phyloP scores from a whole-genome alignment of 2,113 vertebrate species.

The Syngnathus scovelli region DNA sequence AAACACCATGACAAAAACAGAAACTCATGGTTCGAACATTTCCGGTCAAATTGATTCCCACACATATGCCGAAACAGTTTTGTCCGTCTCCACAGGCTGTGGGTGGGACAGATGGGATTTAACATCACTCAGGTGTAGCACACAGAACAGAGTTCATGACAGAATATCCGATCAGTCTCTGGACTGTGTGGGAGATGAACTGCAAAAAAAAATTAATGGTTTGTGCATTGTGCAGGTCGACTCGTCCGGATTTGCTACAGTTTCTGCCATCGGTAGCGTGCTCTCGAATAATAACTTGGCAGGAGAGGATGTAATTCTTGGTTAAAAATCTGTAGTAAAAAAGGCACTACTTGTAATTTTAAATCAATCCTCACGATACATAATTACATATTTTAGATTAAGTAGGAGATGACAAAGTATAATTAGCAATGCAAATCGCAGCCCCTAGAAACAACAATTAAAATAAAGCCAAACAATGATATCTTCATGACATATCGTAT shows the following conservation, averaged over 20 bases:
- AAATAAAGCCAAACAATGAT: not conserved
- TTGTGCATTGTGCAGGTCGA: conserved; percentile 1
- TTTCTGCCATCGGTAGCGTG: not conserved
- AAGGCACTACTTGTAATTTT: too few relatives aligned
- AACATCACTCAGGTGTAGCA: conserved; percentile 22
- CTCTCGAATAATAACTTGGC: not conserved
- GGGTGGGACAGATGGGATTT: conserved; percentile 40
- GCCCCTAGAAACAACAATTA: not conserved
- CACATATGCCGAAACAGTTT: conserved; percentile 32
- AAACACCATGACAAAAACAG: conserved; percentile 3
- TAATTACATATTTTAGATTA: too few relatives aligned
- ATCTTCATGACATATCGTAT: not conserved
- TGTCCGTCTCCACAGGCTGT: conserved; percentile 38
- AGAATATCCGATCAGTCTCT: conserved; percentile 14
- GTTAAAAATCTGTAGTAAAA: too few relatives aligned
- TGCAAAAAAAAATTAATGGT: not conserved
- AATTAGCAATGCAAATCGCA: too few relatives aligned
- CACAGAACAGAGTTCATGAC: conserved; percentile 34
- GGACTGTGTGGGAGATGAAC: not conserved
- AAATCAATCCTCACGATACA: too few relatives aligned
- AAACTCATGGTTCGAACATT: conserved; percentile 27
- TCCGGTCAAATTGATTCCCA: conserved; percentile 31
- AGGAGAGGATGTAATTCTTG: not conserved
- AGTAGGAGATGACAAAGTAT: too few relatives aligned
- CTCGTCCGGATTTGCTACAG: conserved; percentile 1